These are phyloP conservation scores for Sebastes goodei DNA, from an alignment of 2,797 vertebrate species.

Conservation along the genomic window DNA sequence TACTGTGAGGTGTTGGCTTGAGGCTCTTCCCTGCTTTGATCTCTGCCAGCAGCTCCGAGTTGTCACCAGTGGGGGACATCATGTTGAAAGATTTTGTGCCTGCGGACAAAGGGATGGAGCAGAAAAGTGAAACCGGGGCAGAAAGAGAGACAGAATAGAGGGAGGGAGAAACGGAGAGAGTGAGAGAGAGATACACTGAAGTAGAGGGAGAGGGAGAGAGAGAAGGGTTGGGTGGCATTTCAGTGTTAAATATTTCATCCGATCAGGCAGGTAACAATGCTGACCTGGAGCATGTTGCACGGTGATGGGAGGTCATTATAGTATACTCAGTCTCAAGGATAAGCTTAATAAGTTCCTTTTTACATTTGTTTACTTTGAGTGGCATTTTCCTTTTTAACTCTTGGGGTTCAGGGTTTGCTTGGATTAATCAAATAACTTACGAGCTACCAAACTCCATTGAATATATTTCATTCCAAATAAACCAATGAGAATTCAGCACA, in stretches of 20 bases:
- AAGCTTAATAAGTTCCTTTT: neutral
- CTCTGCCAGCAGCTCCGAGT: conserved; percentile 96
- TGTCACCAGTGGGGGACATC: conserved; percentile 98
- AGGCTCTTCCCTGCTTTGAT: conserved; percentile 97
- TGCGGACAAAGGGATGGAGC: conserved; percentile 72
- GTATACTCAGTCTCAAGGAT: conserved; percentile 11
- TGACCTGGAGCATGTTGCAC: conserved; percentile 40
- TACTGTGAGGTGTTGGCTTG: conserved; percentile 95
- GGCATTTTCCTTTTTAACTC: neutral
- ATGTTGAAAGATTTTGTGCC: conserved; percentile 99
- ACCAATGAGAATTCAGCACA: neutral
- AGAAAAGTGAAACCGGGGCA: conserved; percentile 67
- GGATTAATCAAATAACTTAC: neutral
- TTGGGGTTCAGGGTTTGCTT: neutral
- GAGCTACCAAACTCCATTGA: neutral
- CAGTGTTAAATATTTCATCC: conserved; percentile 77
- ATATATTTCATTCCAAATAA: neutral
- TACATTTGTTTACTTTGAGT: conserved; percentile 9
- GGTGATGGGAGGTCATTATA: conserved; percentile 44
- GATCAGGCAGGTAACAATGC: conserved; percentile 62
- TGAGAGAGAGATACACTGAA: conserved; percentile 33
- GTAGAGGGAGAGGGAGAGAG: conserved; percentile 35
- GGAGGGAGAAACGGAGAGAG: conserved; percentile 43
- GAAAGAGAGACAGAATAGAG: conserved; percentile 40
- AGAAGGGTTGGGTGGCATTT: conserved; percentile 65